Base-by-base conservation (phyloP, 2,797 vertebrate genomes). In the Tragopan temminckii region DNA sequence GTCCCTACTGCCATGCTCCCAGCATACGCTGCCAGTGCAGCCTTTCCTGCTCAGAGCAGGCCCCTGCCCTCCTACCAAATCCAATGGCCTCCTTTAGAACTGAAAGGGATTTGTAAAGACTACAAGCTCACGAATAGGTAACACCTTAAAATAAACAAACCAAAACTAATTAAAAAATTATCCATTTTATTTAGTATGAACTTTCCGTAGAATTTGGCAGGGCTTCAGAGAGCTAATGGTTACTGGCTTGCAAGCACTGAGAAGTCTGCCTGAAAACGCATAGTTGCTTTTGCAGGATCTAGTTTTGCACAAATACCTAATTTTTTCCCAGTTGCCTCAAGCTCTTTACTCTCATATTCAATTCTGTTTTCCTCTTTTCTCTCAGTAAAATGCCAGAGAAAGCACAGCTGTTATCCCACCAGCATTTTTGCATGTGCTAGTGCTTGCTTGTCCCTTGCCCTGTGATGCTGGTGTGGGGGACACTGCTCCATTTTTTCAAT, bases 31-130 rank as follows among this genome's bases (percentile, higher is more conserved):
- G 31, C 52, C 52, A 11, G 52, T 20, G 52, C 18, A 19, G 29
- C 52, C 52, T 55, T 31, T 55, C 52, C 31, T 55, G 59, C 62
- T 89, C n/a, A 36, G 42, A 2, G 0, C 6, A 31, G 59, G 67
- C 53, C 50, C 53, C 58, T 61, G 35, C 7, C 24, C 36, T 63
- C 72, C 78, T 86, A 59, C n/a, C 14, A 3, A 45, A 38, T 62
- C 59, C 61, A 36, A 45, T 9, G 80, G 62, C 55, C n/a, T n/a
- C 42, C 50, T 53, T 84, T 85, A 84, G 92, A 96, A 93, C 23
- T 33, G 63, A 89, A 85, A 90, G 33, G 23, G 31, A 50, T 82
- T 70, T 68, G 40, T 66, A 86, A 90, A 90, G 74, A 70, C 29
- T 36, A 87, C 78, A 62, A 76, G 62, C 25, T 76, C 86, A 38